These are phyloP conservation scores for Phylloscopus whistleri DNA, from an alignment of 2,113 vertebrate species.

Conservation along the genomic window DNA sequence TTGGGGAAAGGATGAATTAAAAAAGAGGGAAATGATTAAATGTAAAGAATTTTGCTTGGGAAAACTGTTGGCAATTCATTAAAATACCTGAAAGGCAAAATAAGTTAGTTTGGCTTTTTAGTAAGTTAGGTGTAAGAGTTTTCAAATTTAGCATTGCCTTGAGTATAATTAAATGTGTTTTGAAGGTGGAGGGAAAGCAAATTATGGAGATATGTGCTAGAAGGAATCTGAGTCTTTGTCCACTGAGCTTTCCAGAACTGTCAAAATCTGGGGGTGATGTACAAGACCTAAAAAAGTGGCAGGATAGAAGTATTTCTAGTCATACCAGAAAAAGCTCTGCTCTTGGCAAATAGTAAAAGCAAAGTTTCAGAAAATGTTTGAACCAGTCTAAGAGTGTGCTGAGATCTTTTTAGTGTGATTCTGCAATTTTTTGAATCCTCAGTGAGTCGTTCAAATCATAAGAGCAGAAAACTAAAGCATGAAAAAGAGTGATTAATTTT, in stretches of 20 bases:
- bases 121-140: neutral
- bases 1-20: neutral
- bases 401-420: neutral
- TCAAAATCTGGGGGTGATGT: neutral
- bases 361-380: neutral
- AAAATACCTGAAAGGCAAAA: neutral
- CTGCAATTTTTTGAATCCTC: neutral
- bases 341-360: neutral
- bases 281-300: neutral
- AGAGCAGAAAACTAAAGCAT: neutral
- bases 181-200: neutral
- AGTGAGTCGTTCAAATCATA: neutral
- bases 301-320: neutral
- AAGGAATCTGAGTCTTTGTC: neutral
- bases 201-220: neutral
- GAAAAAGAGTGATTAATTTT: neutral
- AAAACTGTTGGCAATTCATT: neutral
- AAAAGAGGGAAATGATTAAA: neutral
- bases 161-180: neutral
- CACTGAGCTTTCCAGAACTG: neutral
- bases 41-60: neutral
- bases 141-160: neutral
- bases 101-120: neutral
- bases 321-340: neutral
- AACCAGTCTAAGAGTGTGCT: neutral